Conservation (phyloP, 2,888 invertebrate species). For the Maniola hyperantus region DNA sequence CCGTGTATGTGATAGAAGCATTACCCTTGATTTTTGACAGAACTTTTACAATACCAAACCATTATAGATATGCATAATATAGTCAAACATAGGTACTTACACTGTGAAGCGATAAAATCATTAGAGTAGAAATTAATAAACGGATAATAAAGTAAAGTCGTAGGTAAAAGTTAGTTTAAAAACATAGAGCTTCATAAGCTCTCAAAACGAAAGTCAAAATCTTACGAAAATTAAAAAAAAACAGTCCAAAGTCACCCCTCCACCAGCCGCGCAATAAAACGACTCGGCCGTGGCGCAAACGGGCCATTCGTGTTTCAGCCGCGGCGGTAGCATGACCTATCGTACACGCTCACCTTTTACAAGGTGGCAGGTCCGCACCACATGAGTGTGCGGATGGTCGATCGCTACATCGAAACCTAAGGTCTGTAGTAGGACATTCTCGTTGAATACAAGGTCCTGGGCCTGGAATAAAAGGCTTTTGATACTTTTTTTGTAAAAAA, state of each 20-base stretch:
- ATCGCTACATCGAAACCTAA: conserved; percentile 99
- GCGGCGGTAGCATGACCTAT: conserved; percentile 44
- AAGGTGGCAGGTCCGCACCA: conserved; percentile 97
- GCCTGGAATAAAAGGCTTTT: conserved; percentile 81
- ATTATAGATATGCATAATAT: too few species aligned
- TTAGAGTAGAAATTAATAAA: too few species aligned
- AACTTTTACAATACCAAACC: too few species aligned
- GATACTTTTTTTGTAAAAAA: conserved; percentile 5
- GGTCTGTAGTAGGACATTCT: conserved; percentile 98
- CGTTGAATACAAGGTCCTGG: conserved; percentile 97
- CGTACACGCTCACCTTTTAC: conserved; percentile 89
- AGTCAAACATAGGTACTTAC: too few species aligned
- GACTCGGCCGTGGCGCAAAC: conserved; percentile 37
- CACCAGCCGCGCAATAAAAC: conserved; percentile 40
- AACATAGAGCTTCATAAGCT: too few species aligned
- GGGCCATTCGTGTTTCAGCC: conserved; percentile 32
- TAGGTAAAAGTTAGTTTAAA: too few species aligned
- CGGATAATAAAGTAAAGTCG: too few species aligned
- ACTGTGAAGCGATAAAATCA: too few species aligned
- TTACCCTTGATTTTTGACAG: too few species aligned
- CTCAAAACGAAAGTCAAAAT: conserved; percentile 4
- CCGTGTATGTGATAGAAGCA: too few species aligned
- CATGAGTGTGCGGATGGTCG: conserved; percentile 98
- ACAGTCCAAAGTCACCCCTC: conserved; percentile 24
- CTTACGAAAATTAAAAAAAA: conserved; percentile 1